phyloP scores from a whole-genome alignment of 2,797 vertebrate species.

The Mus spretus region DNA sequence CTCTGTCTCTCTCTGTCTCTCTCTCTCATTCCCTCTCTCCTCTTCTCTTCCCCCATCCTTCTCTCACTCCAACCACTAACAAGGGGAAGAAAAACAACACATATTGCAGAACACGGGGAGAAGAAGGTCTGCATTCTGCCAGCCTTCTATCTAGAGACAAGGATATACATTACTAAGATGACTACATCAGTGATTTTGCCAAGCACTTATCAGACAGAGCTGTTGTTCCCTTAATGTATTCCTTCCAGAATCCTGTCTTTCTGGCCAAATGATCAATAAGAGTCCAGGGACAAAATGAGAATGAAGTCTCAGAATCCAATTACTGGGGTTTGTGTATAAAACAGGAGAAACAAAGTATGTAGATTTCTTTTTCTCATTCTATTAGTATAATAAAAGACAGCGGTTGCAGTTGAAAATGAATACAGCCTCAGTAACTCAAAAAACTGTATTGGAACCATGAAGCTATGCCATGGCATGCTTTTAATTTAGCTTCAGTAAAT shows the following conservation, averaged over 20 bases:
- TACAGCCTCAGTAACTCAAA: constrained; percentile 68
- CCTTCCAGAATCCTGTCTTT: constrained; percentile 62
- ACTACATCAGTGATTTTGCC: constrained; percentile 52
- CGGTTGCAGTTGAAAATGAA: constrained; percentile 75
- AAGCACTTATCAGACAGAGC: constrained; percentile 63
- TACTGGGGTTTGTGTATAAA: constrained; percentile 66
- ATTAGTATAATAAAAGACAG: constrained; percentile 66
- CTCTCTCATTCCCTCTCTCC: fast-evolving
- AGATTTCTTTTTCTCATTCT: constrained; percentile 64
- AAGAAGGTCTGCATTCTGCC: not conserved
- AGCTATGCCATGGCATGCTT: constrained; percentile 46
- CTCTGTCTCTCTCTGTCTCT: not conserved
- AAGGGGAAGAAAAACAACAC: not conserved
- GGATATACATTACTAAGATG: constrained; percentile 54
- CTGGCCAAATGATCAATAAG: constrained; percentile 73
- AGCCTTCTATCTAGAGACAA: constrained; percentile 21
- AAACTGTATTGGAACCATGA: constrained; percentile 63
- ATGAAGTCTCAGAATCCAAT: constrained; percentile 73
- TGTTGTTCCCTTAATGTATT: constrained; percentile 64
- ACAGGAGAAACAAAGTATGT: constrained; percentile 71
- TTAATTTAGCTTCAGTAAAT: constrained; percentile 45
- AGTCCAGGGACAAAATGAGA: constrained; percentile 75
- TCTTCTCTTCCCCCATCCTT: too few relatives aligned
- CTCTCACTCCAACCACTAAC: not conserved
- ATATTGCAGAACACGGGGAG: not conserved